Percentiles rank a stretch among this genome's conserved stretches.
Conservation (phyloP, 2,797 vertebrate genomes). For the Chelidonichthys spinosus region DNA sequence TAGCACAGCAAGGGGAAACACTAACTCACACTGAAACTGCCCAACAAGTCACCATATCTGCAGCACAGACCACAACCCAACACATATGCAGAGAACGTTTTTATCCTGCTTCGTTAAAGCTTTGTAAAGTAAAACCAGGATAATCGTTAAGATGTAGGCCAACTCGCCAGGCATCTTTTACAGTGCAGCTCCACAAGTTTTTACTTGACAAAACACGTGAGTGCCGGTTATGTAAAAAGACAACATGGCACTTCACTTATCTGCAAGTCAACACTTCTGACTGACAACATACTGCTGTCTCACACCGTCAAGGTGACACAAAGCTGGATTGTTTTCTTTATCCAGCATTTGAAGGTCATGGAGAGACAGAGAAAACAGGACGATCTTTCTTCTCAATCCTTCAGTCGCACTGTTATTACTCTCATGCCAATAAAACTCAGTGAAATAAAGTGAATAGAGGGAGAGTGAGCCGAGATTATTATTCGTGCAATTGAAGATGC, state of each 20-base stretch:
- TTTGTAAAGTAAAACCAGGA: background rate
- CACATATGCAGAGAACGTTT: background rate
- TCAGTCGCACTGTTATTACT: background rate
- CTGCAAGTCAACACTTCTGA: conserved; percentile 55
- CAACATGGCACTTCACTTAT: conserved; percentile 27
- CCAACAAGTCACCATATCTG: conserved; percentile 39
- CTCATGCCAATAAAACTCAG: conserved; percentile 17
- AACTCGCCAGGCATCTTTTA: background rate
- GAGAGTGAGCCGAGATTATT: conserved; percentile 22
- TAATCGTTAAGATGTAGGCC: background rate
- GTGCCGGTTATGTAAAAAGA: conserved; percentile 1
- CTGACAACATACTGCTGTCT: conserved; percentile 27
- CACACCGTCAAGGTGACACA: conserved; percentile 38
- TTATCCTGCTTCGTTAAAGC: background rate
- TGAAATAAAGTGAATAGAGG: conserved; percentile 33
- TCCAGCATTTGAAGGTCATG: conserved; percentile 42
- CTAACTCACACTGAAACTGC: conserved; percentile 42
- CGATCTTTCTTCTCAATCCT: conserved; percentile 6
- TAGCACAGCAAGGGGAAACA: conserved; percentile 52
- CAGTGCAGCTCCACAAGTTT: background rate
- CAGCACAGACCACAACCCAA: conserved; percentile 14
- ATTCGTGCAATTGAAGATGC: conserved; percentile 26
- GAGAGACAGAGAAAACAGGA: conserved; percentile 5
- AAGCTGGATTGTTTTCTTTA: conserved; percentile 24
- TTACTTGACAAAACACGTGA: conserved; percentile 1